A percentile compares a stretch with the other conserved stretches of the same genome.
Conservation (phyloP, 2,888 invertebrate species). For the Deilephila porcellus region DNA sequence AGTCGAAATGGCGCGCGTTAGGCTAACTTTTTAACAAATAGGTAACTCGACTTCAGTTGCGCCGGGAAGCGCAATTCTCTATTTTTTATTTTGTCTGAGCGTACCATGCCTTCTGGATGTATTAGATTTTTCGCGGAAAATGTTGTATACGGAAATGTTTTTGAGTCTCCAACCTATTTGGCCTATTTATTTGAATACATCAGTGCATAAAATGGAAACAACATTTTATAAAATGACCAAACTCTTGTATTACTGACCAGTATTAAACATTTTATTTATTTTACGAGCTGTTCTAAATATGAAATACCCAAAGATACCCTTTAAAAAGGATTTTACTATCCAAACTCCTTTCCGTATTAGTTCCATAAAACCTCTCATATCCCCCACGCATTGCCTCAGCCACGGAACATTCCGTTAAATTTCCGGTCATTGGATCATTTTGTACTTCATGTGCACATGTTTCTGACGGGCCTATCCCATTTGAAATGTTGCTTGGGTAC, state of each 20-base stretch:
- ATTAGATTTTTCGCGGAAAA: background rate
- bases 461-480: conserved; percentile 31
- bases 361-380: background rate
- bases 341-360: background rate
- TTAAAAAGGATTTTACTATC: background rate
- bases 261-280: too few relatives aligned
- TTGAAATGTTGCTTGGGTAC: conserved; percentile 27
- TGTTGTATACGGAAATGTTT: background rate
- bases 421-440: conserved; percentile 25
- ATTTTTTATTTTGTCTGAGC: background rate
- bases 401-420: conserved; percentile 10
- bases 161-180: background rate
- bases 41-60: background rate
- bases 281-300: too few relatives aligned
- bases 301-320: too few relatives aligned
- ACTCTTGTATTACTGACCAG: too few relatives aligned
- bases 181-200: too few relatives aligned
- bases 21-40: background rate
- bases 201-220: too few relatives aligned
- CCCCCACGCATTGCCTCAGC: background rate
- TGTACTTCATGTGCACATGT: conserved; percentile 21
- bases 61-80: background rate
- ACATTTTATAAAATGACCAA: too few relatives aligned
- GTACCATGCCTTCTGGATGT: background rate
- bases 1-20: background rate